Evolutionary conservation across 1,140 invertebrate genomes (phyloP), one percentile per base, ranked within the genome.

Genomic region (Drosophila willistoni): DNA sequence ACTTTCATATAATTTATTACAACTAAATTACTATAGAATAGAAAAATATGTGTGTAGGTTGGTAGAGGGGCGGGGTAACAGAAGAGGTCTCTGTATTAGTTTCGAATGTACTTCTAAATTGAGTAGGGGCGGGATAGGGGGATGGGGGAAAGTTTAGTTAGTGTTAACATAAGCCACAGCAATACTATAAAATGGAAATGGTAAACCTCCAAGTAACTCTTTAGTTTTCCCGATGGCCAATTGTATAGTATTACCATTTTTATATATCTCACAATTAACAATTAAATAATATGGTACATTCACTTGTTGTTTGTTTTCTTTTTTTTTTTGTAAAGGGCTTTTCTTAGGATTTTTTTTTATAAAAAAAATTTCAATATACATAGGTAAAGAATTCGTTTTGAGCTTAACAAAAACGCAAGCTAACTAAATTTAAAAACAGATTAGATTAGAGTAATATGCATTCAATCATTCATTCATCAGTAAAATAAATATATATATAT

Each of bases 371-470:
- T 72, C 17, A 68, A 19, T 75, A 33, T 74, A 59, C 44, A 59
- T 36, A 59, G 33, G 33, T 59, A 68, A 69, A 80, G 75, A 79
- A 81, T 85, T 85, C 69, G 69, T 90, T 79, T 79, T 79, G 66
- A 90, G 85, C 85, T 85, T 90, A 85, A 90, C 85, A 90, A 90
- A 90, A 90, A 90, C 86, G 85, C 86, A 90, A 90, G 85, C 86
- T 90, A 85, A 81, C 78, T 90, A 90, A 82, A 71, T 77, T 29
- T 81, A 81, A 73, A 54, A 79, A 80, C 71, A 44, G 33, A 19
- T 56, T 54, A 73, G 59, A 76, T 82, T 84, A 64, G 67, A 72
- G 79, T 70, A 71, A 71, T 79, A 70, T 71, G 61, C 66, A 76
- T 70, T 80, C 67, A 69, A 66, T 64, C 66, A 76, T 70, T 80